phyloP scores from a whole-genome alignment of 1,140 invertebrate species.

The Sitodiplosis mosellana region DNA sequence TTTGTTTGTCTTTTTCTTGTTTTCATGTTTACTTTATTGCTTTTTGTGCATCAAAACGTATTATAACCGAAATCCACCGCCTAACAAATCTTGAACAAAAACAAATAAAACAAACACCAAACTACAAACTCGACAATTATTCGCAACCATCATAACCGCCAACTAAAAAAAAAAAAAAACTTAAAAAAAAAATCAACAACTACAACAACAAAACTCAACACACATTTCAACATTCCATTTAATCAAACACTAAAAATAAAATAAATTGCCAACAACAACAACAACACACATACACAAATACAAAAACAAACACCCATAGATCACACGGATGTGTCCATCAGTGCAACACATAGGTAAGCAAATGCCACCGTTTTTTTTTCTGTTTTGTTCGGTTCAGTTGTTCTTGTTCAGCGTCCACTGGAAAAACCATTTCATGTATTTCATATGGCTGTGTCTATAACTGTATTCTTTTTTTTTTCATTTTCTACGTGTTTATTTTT shows the following conservation, averaged over 20 bases:
- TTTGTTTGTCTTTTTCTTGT: constrained; percentile 8
- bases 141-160: not conserved
- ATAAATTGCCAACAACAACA: constrained; percentile 5
- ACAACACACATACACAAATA: constrained; percentile 5
- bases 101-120: constrained; percentile 4
- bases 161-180: constrained; percentile 4
- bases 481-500: too few relatives aligned
- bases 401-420: not conserved
- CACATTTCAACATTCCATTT: constrained; percentile 6
- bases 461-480: too few relatives aligned
- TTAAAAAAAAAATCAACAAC: constrained; percentile 4
- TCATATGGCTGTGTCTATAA: too few relatives aligned
- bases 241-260: constrained; percentile 10
- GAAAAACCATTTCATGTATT: too few relatives aligned
- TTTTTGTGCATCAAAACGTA: too few relatives aligned
- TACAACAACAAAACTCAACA: constrained; percentile 6
- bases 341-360: constrained; percentile 23
- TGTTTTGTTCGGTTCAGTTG: not conserved
- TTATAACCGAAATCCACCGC: too few relatives aligned
- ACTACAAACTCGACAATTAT: constrained; percentile 7
- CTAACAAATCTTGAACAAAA: too few relatives aligned
- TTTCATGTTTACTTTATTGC: constrained; percentile 1
- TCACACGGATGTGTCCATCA: constrained; percentile 22
- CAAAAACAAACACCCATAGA: constrained; percentile 13
- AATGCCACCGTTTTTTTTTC: constrained; percentile 1